These are phyloP conservation scores for Schizopygopsis pylzovi DNA, from an alignment of 2,797 vertebrate species.

Conservation along the genomic window DNA sequence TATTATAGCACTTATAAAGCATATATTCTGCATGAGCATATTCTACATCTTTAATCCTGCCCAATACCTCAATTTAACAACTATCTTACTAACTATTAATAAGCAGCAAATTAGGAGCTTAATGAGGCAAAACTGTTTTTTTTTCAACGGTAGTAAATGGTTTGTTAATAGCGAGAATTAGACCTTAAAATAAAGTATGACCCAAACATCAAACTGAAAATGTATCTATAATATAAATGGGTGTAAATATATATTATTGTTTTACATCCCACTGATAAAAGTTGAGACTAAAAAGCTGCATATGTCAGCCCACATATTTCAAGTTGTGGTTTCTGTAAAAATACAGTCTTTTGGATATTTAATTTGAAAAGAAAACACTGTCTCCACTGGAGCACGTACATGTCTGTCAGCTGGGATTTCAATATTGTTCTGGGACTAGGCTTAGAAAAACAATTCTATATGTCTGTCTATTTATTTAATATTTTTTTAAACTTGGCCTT, in stretches of 20 bases:
- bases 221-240: neutral
- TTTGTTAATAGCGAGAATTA: too few relatives aligned
- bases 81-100: neutral
- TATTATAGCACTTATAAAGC: neutral
- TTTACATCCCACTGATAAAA: neutral
- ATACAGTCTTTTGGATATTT: neutral
- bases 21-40: neutral
- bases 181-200: neutral
- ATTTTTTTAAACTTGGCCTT: neutral
- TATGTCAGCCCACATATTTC: neutral
- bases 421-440: conserved; percentile 14
- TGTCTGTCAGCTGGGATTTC: conserved; percentile 28
- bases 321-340: neutral
- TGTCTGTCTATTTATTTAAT: neutral
- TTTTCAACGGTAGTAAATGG: neutral
- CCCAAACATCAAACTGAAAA: neutral
- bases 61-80: neutral
- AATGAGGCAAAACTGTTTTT: too few relatives aligned
- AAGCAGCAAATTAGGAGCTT: neutral
- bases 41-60: neutral
- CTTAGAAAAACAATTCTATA: conserved; percentile 33
- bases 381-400: conserved; percentile 32
- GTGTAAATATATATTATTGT: neutral
- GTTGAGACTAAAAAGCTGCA: neutral
- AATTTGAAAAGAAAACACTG: conserved; percentile 44